Evolutionary conservation across 2,113 vertebrate species (phyloP).

Genomic region (Calyptomena viridis): DNA sequence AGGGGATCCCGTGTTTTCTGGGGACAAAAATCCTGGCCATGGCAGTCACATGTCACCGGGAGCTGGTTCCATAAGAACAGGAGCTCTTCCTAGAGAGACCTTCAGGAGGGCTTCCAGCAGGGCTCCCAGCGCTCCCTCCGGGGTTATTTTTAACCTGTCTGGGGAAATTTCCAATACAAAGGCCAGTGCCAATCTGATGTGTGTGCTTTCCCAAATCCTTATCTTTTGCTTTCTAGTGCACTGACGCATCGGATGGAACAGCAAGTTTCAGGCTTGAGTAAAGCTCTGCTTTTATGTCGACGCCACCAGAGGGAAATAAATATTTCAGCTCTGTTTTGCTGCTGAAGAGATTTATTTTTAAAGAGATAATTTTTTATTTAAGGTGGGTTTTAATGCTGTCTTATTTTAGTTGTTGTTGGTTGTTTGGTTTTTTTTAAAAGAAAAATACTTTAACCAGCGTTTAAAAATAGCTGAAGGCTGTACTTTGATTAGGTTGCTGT

Average conservation of each 20-base stretch:
- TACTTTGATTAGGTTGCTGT: constrained; percentile 54
- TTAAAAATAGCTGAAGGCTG: constrained; percentile 57
- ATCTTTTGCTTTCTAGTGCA: constrained; percentile 48
- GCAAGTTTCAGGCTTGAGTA: not conserved
- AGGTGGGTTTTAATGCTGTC: not conserved
- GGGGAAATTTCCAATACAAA: constrained; percentile 37
- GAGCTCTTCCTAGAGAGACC: not conserved
- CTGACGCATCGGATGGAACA: not conserved
- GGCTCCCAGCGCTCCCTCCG: not conserved
- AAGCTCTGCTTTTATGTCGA: not conserved
- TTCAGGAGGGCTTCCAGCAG: constrained; percentile 31
- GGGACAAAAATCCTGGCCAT: not conserved
- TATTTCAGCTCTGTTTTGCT: not conserved
- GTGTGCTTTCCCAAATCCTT: not conserved
- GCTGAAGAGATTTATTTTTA: not conserved
- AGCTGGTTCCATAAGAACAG: not conserved
- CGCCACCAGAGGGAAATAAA: not conserved
- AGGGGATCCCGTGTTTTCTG: not conserved
- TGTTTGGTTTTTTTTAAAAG: not conserved
- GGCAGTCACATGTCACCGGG: not conserved
- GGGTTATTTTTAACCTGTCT: constrained; percentile 61
- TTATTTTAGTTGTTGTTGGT: not conserved
- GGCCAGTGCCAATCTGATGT: constrained; percentile 17
- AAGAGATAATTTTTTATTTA: not conserved
- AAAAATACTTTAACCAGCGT: not conserved